phyloP scores from a whole-genome alignment of 2,888 invertebrate genomes.

The Unio delphinus region DNA sequence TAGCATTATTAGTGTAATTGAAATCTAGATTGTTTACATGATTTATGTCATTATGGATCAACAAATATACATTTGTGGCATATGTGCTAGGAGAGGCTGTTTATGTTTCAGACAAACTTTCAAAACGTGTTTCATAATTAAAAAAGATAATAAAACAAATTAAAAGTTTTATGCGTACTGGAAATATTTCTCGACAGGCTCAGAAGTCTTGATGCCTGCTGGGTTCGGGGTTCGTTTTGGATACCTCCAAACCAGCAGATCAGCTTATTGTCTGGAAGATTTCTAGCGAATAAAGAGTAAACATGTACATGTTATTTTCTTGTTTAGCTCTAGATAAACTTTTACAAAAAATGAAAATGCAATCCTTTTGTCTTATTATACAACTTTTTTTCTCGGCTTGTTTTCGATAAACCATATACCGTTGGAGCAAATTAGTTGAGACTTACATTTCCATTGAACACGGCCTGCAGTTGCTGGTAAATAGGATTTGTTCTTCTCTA shows the following conservation, averaged over 20 bases:
- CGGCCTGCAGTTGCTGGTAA: too few species aligned
- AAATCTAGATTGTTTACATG: too few species aligned
- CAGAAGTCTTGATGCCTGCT: constrained; percentile 23
- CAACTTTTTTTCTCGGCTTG: too few species aligned
- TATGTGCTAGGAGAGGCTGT: background rate
- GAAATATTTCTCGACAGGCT: constrained; percentile 23
- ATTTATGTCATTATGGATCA: too few species aligned
- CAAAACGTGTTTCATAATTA: background rate
- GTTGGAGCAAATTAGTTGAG: too few species aligned
- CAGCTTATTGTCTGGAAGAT: constrained; percentile 22
- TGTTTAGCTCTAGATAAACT: background rate
- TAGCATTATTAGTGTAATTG: too few species aligned
- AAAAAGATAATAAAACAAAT: background rate
- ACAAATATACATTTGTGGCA: too few species aligned
- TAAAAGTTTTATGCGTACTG: constrained; percentile 11
- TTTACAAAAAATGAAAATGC: too few species aligned
- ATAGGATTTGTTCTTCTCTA: too few species aligned
- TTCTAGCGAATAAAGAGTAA: constrained; percentile 16
- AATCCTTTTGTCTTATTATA: too few species aligned
- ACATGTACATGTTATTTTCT: background rate
- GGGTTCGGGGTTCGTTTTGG: constrained; percentile 32
- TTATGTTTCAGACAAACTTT: background rate
- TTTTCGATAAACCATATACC: too few species aligned
- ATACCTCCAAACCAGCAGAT: constrained; percentile 39
- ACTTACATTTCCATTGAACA: too few species aligned